phyloP scores from a whole-genome alignment of 2,888 invertebrate species.

The Ormyrus labotus region DNA sequence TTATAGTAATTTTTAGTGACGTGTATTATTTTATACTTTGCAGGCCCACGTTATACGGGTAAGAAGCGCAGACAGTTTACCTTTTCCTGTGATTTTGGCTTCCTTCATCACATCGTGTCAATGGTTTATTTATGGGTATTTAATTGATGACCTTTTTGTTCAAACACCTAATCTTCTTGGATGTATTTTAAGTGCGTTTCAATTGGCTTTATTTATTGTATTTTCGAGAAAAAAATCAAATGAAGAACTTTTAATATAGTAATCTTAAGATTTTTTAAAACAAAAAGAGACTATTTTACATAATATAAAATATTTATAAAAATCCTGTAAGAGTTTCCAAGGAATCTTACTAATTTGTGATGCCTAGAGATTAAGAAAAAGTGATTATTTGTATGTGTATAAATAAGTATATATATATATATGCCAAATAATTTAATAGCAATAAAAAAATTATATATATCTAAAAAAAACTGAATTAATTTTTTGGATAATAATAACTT shows the following conservation, averaged over 20 bases:
- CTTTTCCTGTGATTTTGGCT: conserved; percentile 90
- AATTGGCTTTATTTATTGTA: conserved; percentile 86
- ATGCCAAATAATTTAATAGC: conserved; percentile 28
- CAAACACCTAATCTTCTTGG: conserved; percentile 89
- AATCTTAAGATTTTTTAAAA: background rate
- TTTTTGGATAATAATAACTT: background rate
- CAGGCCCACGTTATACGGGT: conserved; percentile 86
- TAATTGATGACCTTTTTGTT: conserved; percentile 87
- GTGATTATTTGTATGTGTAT: conserved; percentile 37
- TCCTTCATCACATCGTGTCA: conserved; percentile 88
- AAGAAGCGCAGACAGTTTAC: conserved; percentile 89
- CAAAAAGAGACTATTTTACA: conserved; percentile 37
- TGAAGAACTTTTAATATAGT: conserved; percentile 66
- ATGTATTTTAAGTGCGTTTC: conserved; percentile 83
- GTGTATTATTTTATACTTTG: conserved; percentile 48
- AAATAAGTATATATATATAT: conserved; percentile 32
- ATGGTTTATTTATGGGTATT: conserved; percentile 90
- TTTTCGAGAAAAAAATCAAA: conserved; percentile 78
- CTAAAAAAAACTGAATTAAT: background rate
- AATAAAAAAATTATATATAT: conserved; percentile 31
- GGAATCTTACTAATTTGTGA: conserved; percentile 48
- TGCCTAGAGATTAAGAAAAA: conserved; percentile 41
- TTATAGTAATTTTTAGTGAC: background rate
- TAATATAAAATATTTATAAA: conserved; percentile 1
- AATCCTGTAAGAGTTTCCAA: background rate